These are phyloP conservation scores for Trichoplusia ni DNA, from an alignment of 1,140 invertebrate species.

Conservation along the genomic window DNA sequence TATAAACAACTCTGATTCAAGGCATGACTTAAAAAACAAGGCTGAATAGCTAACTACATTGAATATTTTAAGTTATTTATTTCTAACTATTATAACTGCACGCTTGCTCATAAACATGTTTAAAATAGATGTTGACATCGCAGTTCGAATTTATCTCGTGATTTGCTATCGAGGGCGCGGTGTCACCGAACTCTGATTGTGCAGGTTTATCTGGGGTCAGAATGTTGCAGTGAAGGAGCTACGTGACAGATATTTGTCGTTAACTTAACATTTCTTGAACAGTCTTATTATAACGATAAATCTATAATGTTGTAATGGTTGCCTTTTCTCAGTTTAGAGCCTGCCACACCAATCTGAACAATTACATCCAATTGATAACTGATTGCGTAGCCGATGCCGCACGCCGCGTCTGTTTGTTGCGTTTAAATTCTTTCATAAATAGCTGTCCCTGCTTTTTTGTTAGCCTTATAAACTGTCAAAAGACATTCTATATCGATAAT, in stretches of 20 bases:
- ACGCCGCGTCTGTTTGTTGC: slow-evolving; percentile 32
- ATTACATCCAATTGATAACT: slow-evolving; percentile 60
- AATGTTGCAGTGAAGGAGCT: slow-evolving; percentile 30
- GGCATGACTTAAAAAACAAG: slow-evolving; percentile 4
- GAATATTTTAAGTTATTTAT: slow-evolving; percentile 1
- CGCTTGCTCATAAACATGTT: slow-evolving; percentile 9
- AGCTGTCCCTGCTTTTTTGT: slow-evolving; percentile 5
- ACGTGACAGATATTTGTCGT: slow-evolving; percentile 26
- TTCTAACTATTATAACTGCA: background rate
- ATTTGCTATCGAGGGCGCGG: slow-evolving; percentile 47
- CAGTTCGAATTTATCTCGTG: slow-evolving; percentile 39
- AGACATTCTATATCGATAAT: too few relatives aligned
- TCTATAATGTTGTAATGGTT: background rate
- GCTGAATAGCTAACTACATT: background rate
- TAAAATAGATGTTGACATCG: slow-evolving; percentile 15
- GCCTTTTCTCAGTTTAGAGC: slow-evolving; percentile 30
- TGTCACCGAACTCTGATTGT: slow-evolving; percentile 55
- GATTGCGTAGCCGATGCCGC: slow-evolving; percentile 35
- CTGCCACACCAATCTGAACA: slow-evolving; percentile 50
- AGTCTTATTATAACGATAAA: background rate
- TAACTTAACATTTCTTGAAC: slow-evolving; percentile 16
- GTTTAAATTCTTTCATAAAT: slow-evolving; percentile 34
- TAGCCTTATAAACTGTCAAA: too few relatives aligned
- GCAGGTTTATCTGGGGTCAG: slow-evolving; percentile 63
- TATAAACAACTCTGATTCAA: slow-evolving; percentile 3